A percentile compares a stretch with the other conserved stretches of the same genome.
Conservation (phyloP, 2,888 invertebrate species). For the Matsumyia berberina region DNA sequence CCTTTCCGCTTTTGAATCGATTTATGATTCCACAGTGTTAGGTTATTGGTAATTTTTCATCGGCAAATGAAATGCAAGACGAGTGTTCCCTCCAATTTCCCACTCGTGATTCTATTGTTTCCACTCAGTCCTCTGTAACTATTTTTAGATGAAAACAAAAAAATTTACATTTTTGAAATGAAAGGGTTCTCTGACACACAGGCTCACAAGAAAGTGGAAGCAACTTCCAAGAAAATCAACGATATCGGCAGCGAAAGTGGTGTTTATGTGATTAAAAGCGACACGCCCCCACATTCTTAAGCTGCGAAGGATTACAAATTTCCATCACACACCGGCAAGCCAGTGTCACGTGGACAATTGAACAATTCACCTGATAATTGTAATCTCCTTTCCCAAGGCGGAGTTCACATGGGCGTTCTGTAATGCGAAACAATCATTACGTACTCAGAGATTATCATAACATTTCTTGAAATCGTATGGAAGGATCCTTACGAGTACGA, state of each 20-base stretch:
- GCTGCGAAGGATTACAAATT: conserved; percentile 39
- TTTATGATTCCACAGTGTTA: conserved; percentile 58
- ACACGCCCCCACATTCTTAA: conserved; percentile 42
- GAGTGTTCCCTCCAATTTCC: conserved; percentile 22
- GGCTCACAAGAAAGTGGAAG: not conserved
- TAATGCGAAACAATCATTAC: conserved; percentile 71
- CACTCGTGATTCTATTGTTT: conserved; percentile 38
- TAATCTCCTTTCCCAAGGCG: conserved; percentile 54
- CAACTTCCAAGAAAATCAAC: conserved; percentile 1
- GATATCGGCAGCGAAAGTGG: conserved; percentile 51
- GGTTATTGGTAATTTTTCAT: conserved; percentile 57
- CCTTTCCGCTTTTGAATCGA: conserved; percentile 27
- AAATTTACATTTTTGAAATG: not conserved
- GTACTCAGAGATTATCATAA: conserved; percentile 61
- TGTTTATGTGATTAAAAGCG: conserved; percentile 66
- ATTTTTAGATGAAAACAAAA: not conserved
- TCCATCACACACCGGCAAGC: not conserved
- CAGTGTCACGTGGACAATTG: conserved; percentile 64
- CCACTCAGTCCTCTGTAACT: not conserved
- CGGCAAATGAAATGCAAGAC: conserved; percentile 18
- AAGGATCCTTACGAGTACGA: not conserved
- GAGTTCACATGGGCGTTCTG: conserved; percentile 55
- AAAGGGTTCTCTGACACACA: not conserved
- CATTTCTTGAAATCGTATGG: conserved; percentile 6
- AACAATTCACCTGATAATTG: conserved; percentile 74